These are phyloP conservation scores for Platyscapa corneri DNA, from an alignment of 1,140 invertebrate genomes.

Conservation along the genomic window DNA sequence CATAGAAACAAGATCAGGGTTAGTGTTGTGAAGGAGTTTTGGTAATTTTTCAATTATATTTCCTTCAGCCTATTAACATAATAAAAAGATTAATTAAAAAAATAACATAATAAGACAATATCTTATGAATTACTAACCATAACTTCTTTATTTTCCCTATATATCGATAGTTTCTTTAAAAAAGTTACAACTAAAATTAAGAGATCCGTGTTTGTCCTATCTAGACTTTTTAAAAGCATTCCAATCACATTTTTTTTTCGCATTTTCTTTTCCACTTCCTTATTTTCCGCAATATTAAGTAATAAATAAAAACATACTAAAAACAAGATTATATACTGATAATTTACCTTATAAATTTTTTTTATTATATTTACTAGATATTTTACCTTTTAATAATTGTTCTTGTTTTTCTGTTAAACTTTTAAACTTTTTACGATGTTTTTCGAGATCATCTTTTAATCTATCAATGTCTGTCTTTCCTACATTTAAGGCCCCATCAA, in stretches of 20 bases:
- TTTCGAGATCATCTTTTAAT: constrained; percentile 88
- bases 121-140: constrained; percentile 79
- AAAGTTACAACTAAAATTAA: constrained; percentile 94
- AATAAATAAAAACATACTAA: constrained; percentile 91
- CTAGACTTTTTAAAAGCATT: constrained; percentile 90
- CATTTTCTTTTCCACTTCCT: constrained; percentile 97
- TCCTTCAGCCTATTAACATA: constrained; percentile 74
- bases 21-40: constrained; percentile 81
- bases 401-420: constrained; percentile 93
- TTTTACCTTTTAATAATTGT: constrained; percentile 85
- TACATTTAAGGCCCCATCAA: constrained; percentile 59
- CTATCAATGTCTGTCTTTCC: constrained; percentile 75
- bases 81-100: constrained; percentile 27
- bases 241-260: constrained; percentile 93
- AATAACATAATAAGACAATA: constrained; percentile 32
- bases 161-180: constrained; percentile 95
- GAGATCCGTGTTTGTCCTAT: constrained; percentile 89
- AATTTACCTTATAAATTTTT: constrained; percentile 33
- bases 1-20: constrained; percentile 89
- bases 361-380: constrained; percentile 27
- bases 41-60: constrained; percentile 86
- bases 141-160: constrained; percentile 94
- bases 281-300: constrained; percentile 95
- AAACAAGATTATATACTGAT: constrained; percentile 17
- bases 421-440: constrained; percentile 85